Conservation (phyloP, 2,113 vertebrate species). For the Sciurus niger region DNA sequence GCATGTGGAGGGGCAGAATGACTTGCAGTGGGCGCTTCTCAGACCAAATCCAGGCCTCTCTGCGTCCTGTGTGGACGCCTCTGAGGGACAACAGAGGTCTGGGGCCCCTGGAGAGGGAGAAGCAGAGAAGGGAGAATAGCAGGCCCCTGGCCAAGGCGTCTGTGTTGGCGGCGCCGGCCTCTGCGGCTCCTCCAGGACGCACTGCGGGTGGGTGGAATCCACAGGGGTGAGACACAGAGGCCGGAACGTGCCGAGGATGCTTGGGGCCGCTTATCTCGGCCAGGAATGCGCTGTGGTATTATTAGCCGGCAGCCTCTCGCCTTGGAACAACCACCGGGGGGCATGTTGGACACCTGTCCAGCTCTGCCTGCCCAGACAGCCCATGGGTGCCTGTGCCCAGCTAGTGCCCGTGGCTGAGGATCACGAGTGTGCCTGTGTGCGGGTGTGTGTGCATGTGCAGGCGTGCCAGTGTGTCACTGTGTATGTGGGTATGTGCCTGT, state of each 20-base stretch:
- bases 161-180: conserved; percentile 4
- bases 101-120: neutral
- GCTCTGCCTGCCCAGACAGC: conserved; percentile 74
- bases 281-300: conserved; percentile 80
- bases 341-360: conserved; percentile 77
- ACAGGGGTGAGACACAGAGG: conserved; percentile 63
- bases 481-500: neutral
- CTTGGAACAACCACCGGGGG: conserved; percentile 56
- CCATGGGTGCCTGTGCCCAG: neutral
- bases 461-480: neutral
- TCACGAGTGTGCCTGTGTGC: neutral
- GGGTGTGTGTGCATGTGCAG: neutral
- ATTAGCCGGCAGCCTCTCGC: conserved; percentile 74
- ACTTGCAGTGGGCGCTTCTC: neutral
- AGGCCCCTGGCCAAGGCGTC: conserved; percentile 42
- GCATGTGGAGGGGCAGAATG: neutral
- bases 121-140: neutral
- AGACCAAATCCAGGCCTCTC: neutral
- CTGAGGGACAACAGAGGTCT: neutral
- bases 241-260: conserved; percentile 78
- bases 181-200: neutral
- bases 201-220: conserved; percentile 78
- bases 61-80: neutral
- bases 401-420: neutral
- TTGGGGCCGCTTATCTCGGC: conserved; percentile 82